phyloP scores from a whole-genome alignment of 2,797 vertebrate species.

The Ficedula albicollis region DNA sequence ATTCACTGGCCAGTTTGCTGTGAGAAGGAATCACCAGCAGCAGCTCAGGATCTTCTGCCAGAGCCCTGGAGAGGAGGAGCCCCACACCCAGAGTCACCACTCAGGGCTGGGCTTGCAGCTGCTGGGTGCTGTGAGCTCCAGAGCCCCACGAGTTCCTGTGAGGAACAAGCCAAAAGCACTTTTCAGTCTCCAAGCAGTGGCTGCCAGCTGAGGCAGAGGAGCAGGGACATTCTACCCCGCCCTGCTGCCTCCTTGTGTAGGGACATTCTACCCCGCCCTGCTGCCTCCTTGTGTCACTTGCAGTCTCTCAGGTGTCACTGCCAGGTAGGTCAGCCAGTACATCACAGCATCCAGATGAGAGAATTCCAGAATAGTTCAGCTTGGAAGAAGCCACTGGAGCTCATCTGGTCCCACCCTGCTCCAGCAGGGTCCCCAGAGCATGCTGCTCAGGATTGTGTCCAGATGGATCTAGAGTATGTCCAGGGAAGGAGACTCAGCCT shows the following conservation, averaged over 20 bases:
- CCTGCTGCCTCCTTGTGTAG: not conserved
- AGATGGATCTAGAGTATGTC: not conserved
- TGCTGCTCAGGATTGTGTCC: not conserved
- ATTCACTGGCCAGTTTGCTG: not conserved
- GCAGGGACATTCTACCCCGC: not conserved
- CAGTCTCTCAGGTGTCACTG: not conserved
- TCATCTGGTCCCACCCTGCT: not conserved
- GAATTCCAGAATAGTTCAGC: not conserved
- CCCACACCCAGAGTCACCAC: not conserved
- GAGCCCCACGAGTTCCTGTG: accelerated
- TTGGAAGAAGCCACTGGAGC: not conserved
- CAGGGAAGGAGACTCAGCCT: not conserved
- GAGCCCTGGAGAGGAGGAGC: not conserved
- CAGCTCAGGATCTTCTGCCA: not conserved
- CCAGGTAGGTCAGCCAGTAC: not conserved
- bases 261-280: too few relatives aligned
- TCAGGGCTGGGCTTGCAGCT: not conserved
- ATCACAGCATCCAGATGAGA: not conserved
- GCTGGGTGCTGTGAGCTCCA: not conserved
- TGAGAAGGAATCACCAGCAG: not conserved
- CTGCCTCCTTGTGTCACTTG: not conserved
- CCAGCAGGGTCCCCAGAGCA: not conserved
- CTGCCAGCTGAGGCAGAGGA: not conserved
- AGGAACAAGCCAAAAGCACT: not conserved
- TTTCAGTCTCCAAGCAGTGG: not conserved